These are phyloP conservation scores for Pseudochirops corinnae DNA, from an alignment of 2,797 vertebrate genomes.

Conservation along the genomic window DNA sequence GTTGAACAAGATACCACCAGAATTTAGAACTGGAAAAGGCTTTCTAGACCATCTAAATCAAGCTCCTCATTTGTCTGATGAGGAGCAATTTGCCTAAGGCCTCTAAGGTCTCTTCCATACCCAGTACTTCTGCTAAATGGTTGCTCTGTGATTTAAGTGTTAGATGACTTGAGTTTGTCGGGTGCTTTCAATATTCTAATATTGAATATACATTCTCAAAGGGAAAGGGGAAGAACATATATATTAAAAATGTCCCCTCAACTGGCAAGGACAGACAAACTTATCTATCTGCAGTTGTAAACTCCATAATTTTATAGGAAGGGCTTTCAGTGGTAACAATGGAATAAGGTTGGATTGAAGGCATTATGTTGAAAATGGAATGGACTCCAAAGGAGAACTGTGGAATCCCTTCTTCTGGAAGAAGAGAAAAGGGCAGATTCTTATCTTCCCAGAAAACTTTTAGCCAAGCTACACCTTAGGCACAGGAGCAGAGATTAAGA, in stretches of 20 bases:
- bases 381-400: background rate
- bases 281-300: background rate
- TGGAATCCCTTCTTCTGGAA: constrained; percentile 1
- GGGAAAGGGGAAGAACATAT: background rate
- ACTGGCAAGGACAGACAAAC: background rate
- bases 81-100: background rate
- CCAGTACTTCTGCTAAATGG: background rate
- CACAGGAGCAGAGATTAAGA: background rate
- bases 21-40: background rate
- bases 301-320: background rate
- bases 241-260: background rate
- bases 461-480: background rate
- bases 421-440: background rate
- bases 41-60: background rate
- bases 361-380: background rate
- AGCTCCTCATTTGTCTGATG: background rate
- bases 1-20: background rate
- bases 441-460: constrained; percentile 11
- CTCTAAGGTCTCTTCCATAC: background rate
- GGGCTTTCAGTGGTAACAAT: background rate
- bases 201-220: constrained; percentile 3
- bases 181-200: background rate
- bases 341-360: background rate
- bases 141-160: background rate
- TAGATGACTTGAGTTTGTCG: background rate